A percentile compares a stretch with the other conserved stretches of the same genome.
Conservation (phyloP, 2,797 vertebrate species). For the Mormyrus proboscirostris region DNA sequence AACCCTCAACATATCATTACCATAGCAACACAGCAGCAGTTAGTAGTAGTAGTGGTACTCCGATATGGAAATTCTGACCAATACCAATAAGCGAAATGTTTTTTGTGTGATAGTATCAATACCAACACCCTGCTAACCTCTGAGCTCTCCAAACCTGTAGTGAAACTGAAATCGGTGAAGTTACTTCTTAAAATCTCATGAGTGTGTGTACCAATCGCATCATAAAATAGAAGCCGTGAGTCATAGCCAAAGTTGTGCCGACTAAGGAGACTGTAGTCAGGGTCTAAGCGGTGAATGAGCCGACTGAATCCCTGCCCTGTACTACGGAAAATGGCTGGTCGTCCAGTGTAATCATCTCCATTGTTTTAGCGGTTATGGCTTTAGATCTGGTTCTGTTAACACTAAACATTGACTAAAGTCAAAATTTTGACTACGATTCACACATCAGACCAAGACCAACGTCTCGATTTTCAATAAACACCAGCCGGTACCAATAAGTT, state of each 20-base stretch:
- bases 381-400: not conserved
- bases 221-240: not conserved
- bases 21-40: not conserved
- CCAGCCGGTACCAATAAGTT: not conserved
- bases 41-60: not conserved
- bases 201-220: not conserved
- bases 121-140: not conserved
- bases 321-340: not conserved
- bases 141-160: not conserved
- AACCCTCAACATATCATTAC: not conserved
- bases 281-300: not conserved
- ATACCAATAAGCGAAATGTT: not conserved
- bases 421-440: not conserved
- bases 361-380: not conserved
- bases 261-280: not conserved
- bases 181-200: not conserved
- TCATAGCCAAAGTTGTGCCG: not conserved
- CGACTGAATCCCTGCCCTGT: not conserved
- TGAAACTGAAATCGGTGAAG: not conserved
- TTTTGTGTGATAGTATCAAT: not conserved
- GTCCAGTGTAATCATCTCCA: not conserved
- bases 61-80: not conserved
- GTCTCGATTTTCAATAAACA: not conserved
- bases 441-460: not conserved
- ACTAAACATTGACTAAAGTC: not conserved